Evolutionary conservation across 2,797 vertebrate species (phyloP), one percentile per base, ranked within the genome.

Genomic region (Trachops cirrhosus): DNA sequence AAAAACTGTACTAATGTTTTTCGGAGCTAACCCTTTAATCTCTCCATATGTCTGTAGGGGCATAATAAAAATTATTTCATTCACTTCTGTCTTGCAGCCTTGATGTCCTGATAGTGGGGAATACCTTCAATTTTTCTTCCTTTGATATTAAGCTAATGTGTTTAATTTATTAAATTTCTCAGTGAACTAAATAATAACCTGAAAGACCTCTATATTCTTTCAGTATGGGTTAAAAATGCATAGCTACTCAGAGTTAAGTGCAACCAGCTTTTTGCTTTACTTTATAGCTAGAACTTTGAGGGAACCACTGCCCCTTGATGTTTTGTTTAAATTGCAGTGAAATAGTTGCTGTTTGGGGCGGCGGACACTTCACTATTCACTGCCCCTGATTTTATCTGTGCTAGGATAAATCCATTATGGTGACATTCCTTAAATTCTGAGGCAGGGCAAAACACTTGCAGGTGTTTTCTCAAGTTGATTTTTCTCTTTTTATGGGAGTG

Each of bases 341-440:
- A 91, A 95, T 71, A 44, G 16, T 46, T 97, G 92, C 92, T 41
- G 14, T 90, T 93, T 84, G 29, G 68, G 41, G 19, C 80, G 86
- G n/a, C 52, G 52, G 85, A 96, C 44, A 14, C 2, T 2, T 2
- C 41, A 29, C 9, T 54, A 71, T 84, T 82, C 92, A 11, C 1
- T 16, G 78, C 50, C 59, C 62, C 94, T 93, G 32, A 74, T 86
- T 96, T 95, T 94, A 85, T 97, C 83, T n/a, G 52, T 6, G 19
- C 80, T 39, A 71, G 85, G 84, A 94, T 32, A 32, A 88, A 94
- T 70, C 57, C 22, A 52, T 86, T 89, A 44, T 32, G 90, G 79
- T 96, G 96, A 94, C 97, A 98, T 98, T 98, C 96, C 97, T 97
- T 94, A 96, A 98, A 98, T 98, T 96, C 96, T 74, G 71, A 92